A percentile compares a stretch with the other conserved stretches of the same genome.
Evolutionary conservation across 2,113 vertebrate species (phyloP).

Genomic region (Centrocercus urophasianus): DNA sequence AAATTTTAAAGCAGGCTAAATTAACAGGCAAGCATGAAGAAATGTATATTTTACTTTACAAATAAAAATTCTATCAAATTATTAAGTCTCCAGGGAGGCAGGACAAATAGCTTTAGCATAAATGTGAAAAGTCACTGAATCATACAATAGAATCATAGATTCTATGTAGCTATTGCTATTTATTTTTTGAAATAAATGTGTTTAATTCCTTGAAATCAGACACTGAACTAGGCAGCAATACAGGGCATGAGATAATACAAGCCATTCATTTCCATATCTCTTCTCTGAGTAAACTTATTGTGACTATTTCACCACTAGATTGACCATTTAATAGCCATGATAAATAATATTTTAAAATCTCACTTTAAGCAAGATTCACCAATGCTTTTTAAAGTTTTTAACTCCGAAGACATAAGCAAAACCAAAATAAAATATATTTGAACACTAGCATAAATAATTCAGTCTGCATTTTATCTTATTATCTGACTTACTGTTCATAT

Average conservation of each 20-base stretch:
- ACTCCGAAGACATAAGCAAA: not conserved
- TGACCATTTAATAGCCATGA: not conserved
- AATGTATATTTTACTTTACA: not conserved
- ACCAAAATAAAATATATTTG: not conserved
- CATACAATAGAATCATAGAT: too few species aligned
- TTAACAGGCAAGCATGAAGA: not conserved
- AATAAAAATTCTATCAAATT: not conserved
- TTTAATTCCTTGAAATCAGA: not conserved
- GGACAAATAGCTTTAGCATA: not conserved
- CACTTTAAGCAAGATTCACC: not conserved
- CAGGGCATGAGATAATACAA: not conserved
- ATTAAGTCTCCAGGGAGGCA: not conserved
- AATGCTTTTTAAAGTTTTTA: not conserved
- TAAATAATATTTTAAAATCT: rapidly evolving
- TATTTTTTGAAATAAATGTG: not conserved
- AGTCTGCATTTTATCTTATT: not conserved
- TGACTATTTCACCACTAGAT: not conserved
- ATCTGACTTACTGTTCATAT: not conserved
- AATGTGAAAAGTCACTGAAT: not conserved
- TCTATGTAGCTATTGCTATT: not conserved
- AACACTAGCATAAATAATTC: not conserved
- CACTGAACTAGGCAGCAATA: not conserved
- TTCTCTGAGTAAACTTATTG: not conserved
- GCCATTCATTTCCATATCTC: not conserved
- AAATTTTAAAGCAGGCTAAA: not conserved